Evolutionary conservation across 1,140 invertebrate species (phyloP).

Genomic region (Himalopsyche phryganea): DNA sequence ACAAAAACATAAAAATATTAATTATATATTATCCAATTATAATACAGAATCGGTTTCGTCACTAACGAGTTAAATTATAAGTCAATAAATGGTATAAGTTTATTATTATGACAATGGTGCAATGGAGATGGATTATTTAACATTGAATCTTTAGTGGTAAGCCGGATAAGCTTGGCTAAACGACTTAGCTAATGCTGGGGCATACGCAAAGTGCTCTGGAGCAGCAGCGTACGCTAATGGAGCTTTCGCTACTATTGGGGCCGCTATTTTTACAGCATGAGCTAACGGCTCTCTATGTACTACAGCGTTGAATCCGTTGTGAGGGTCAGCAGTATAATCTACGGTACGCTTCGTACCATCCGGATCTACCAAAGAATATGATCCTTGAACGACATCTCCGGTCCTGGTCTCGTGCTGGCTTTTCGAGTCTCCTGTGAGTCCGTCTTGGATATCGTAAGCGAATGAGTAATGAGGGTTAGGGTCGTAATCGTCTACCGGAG

Average conservation of each 20-base stretch:
- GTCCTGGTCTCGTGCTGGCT: constrained; percentile 49
- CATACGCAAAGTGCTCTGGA: constrained; percentile 2
- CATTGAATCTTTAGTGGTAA: constrained; percentile 16
- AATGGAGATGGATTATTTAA: not conserved
- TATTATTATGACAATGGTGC: no score
- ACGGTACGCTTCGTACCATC: constrained; percentile 64
- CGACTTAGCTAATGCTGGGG: constrained; percentile 7
- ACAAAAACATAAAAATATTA: no score
- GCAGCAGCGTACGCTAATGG: constrained; percentile 9
- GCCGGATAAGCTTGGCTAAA: constrained; percentile 9
- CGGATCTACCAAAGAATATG: constrained; percentile 61
- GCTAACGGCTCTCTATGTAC: constrained; percentile 47
- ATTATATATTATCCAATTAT: no score
- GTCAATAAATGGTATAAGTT: no score
- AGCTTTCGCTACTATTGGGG: constrained; percentile 12
- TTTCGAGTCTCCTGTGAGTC: constrained; percentile 53
- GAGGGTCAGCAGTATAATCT: constrained; percentile 59
- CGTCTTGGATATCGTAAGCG: constrained; percentile 66
- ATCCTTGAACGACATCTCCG: constrained; percentile 65
- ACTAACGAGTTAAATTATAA: no score
- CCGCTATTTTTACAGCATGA: constrained; percentile 15
- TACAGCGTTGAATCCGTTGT: constrained; percentile 55
- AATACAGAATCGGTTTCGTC: no score
- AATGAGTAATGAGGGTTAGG: constrained; percentile 66
- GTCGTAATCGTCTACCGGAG: constrained; percentile 51